These are phyloP conservation scores for Xiphydria camelus DNA, from an alignment of 2,888 invertebrate genomes.

Conservation along the genomic window DNA sequence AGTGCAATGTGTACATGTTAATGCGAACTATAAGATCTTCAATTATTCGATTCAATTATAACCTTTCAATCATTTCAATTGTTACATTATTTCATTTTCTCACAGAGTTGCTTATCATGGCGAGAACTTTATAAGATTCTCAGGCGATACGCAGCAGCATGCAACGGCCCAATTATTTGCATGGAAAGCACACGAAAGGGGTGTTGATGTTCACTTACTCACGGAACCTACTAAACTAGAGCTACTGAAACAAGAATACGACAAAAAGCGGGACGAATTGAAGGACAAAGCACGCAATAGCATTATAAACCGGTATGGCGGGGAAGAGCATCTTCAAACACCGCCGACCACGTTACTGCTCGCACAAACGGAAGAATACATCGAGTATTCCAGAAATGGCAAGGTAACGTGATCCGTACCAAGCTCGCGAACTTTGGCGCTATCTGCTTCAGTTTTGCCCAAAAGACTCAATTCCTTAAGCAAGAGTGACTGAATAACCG, in stretches of 20 bases:
- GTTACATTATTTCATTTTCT: slow-evolving; percentile 16
- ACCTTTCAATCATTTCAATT: neutral
- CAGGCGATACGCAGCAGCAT: slow-evolving; percentile 91
- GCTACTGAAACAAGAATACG: slow-evolving; percentile 85
- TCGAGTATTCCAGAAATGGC: slow-evolving; percentile 93
- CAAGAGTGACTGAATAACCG: no score
- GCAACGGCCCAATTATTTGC: slow-evolving; percentile 93
- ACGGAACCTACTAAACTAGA: slow-evolving; percentile 98
- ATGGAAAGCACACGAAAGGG: slow-evolving; percentile 93
- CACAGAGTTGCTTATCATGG: slow-evolving; percentile 79
- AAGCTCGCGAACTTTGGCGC: no score
- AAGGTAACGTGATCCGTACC: slow-evolving; percentile 63
- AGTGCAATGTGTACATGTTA: no score
- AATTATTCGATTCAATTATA: slow-evolving; percentile 7
- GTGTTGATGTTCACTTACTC: slow-evolving; percentile 91
- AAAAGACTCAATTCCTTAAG: no score
- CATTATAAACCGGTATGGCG: slow-evolving; percentile 92
- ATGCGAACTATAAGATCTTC: neutral
- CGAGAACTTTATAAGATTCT: slow-evolving; percentile 94
- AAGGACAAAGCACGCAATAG: slow-evolving; percentile 83
- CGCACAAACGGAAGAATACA: slow-evolving; percentile 95
- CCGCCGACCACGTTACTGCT: slow-evolving; percentile 87
- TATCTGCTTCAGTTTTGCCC: no score
- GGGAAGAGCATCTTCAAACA: slow-evolving; percentile 85
- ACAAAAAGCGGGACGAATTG: slow-evolving; percentile 85